Base-by-base conservation (phyloP, 2,797 vertebrate genomes). In the Lophura swinhoii region DNA sequence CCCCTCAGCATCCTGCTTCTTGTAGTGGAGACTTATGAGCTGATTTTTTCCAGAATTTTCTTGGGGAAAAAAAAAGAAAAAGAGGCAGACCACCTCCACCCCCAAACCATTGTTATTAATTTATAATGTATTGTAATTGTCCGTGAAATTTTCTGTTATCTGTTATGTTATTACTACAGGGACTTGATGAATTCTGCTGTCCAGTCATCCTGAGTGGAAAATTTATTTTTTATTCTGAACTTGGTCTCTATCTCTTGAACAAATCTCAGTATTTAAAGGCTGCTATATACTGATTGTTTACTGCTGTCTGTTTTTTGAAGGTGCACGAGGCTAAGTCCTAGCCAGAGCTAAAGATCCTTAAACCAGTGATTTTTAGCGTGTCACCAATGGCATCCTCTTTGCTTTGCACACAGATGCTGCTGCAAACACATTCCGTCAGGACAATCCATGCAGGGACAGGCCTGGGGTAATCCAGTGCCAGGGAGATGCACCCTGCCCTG, bases 401-500 rank as follows among this genome's bases (percentile, higher is more conserved):
- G 20, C 37, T 83, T 67, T 56, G 16, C 48, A 26, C 1, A 1
- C n/a, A 12, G 60, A 26, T 69, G 39, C 77, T 73, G 1, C 31
- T 62, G 26, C 55, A 43, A 56, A n/a, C 12, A 20, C 31, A 43
- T 44, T 18, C 44, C 21, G 20, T 44, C 43, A 44, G 43, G 43
- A 44, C 43, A 44, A 44, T 44, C 43, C 43, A 23, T 48, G 46
- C 1, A 3, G 43, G 46, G n/a, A 14, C 26, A 29, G 10, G 2
- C 12, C 22, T 67, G 10, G 9, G 9, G 62, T 67, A 59, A 35
- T 59, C 66, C 20, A 3, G 33, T 37, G 68, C 35, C 49, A 35
- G 43, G 49, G 39, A 2, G 7, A 51, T 0, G 0, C 12, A 7
- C 18, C 26, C 18, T 64, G 56, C 28, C n/a, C 39, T 23, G 70